A percentile compares a stretch with the other conserved stretches of the same genome.
These are phyloP conservation scores for Rhabdophis nuchalis DNA, from an alignment of 2,797 vertebrate genomes.

Conservation along the genomic window DNA sequence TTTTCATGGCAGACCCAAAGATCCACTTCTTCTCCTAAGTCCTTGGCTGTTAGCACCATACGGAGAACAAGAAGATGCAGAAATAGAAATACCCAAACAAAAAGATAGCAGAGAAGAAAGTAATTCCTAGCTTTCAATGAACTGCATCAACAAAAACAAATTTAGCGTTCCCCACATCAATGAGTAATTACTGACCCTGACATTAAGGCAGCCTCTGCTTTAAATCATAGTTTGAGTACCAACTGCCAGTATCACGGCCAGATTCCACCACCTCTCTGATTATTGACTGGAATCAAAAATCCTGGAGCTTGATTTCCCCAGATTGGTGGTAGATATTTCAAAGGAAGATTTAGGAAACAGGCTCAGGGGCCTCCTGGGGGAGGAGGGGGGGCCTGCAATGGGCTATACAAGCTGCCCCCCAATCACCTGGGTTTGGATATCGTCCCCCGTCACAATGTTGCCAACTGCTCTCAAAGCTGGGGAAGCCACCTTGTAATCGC, in stretches of 20 bases:
- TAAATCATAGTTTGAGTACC: background rate
- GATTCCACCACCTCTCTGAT: background rate
- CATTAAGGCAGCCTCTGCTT: background rate
- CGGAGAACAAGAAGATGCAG: background rate
- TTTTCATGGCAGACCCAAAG: background rate
- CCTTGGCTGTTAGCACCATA: background rate
- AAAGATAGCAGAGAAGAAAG: background rate
- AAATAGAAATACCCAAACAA: background rate
- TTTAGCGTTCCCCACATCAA: background rate
- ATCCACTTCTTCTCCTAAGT: background rate
- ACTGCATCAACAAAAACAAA: background rate
- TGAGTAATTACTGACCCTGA: background rate
- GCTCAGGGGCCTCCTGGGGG: background rate
- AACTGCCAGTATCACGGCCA: background rate
- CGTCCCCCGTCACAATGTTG: slow-evolving; percentile 97
- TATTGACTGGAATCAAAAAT: background rate
- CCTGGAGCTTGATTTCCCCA: background rate
- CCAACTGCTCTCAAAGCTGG: slow-evolving; percentile 94
- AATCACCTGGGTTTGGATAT: slow-evolving; percentile 95
- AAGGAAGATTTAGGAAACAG: background rate
- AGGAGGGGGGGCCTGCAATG: rapidly evolving
- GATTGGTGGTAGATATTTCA: background rate
- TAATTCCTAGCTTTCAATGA: background rate
- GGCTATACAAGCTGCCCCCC: rapidly evolving
- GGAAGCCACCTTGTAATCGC: slow-evolving; percentile 96